phyloP scores from a whole-genome alignment of 2,113 vertebrate genomes.

The Calidris pygmaea region DNA sequence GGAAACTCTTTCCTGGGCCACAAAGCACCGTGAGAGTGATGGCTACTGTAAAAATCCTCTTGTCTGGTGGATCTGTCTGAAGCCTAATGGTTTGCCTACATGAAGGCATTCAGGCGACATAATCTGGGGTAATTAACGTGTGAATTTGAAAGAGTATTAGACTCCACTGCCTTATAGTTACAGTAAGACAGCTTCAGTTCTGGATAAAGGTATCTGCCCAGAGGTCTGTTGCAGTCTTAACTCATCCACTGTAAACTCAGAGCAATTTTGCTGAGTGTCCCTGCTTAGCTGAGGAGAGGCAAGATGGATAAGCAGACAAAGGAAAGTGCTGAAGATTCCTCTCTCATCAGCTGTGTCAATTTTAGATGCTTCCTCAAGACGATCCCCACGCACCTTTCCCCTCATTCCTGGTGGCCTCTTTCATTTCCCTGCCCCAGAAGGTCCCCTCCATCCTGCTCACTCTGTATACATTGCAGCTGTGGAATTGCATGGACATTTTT shows the following conservation, averaged over 20 bases:
- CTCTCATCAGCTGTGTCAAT: not conserved
- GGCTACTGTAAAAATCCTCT: not conserved
- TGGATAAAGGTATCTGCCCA: not conserved
- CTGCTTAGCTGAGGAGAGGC: not conserved
- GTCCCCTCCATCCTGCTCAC: not conserved
- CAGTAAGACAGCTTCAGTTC: not conserved
- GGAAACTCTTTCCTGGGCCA: not conserved
- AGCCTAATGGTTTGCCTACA: not conserved
- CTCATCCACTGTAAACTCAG: not conserved
- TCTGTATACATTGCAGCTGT: not conserved
- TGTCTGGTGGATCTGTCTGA: not conserved
- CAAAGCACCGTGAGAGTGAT: not conserved
- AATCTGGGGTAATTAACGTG: not conserved
- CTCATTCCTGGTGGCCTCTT: not conserved
- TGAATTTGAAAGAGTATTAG: not conserved
- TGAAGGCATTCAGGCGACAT: not conserved
- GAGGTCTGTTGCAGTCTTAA: not conserved
- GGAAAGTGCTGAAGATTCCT: not conserved
- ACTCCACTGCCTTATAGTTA: not conserved
- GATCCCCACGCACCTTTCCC: not conserved
- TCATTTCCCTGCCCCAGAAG: not conserved
- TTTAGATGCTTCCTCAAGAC: not conserved
- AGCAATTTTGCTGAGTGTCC: not conserved
- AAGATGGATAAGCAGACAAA: not conserved
- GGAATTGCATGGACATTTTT: not conserved